These are phyloP conservation scores for Bergia puertoricense DNA, from an alignment of 92 coral and sea anemone species.

Conservation along the genomic window DNA sequence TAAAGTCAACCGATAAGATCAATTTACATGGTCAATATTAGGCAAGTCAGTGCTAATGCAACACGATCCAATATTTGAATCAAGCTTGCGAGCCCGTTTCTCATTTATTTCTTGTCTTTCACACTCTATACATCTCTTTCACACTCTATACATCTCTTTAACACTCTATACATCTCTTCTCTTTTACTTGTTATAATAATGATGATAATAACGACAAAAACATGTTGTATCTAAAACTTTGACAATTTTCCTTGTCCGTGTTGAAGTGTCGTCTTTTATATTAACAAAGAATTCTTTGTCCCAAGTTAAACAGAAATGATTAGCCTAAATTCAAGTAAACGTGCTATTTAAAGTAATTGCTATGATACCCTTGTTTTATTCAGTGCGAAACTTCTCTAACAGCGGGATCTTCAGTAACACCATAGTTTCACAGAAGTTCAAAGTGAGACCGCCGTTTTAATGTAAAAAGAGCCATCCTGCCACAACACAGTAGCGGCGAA, in stretches of 20 bases:
- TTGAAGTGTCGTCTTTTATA: background rate
- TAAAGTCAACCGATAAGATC: conserved; percentile 15
- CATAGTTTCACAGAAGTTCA: conserved; percentile 1
- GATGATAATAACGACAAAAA: background rate
- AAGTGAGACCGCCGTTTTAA: conserved; percentile 17
- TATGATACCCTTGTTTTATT: background rate
- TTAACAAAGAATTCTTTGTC: conserved; percentile 5
- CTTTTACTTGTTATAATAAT: background rate
- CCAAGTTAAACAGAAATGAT: conserved; percentile 24
- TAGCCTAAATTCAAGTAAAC: background rate
- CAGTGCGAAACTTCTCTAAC: conserved; percentile 11
- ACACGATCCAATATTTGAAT: conserved; percentile 9
- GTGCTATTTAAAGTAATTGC: conserved; percentile 29
- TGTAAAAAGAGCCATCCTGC: background rate
- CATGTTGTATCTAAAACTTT: background rate
- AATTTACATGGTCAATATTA: conserved; percentile 9
- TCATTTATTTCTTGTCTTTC: conserved; percentile 11
- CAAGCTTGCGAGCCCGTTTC: background rate
- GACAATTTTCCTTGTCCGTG: background rate
- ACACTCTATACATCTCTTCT: background rate
- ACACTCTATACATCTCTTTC: background rate
- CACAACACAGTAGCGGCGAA: background rate
- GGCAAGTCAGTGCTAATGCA: background rate
- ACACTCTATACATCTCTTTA: background rate
- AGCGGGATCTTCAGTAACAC: conserved; percentile 32